These are phyloP conservation scores for Callochromis pleurospilus DNA, from an alignment of 2,113 vertebrate genomes.

Conservation along the genomic window DNA sequence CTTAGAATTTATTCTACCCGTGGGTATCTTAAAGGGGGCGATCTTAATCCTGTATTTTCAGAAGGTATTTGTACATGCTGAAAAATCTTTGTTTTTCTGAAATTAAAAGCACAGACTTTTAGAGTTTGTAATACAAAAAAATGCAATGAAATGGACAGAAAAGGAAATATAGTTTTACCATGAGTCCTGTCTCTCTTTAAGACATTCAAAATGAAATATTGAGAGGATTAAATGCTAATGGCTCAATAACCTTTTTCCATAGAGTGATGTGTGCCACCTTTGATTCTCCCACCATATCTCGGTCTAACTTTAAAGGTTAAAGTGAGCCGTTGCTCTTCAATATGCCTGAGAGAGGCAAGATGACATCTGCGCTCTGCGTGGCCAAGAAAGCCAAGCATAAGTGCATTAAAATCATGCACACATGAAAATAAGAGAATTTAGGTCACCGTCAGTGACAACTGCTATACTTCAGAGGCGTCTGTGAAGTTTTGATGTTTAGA, in stretches of 20 bases:
- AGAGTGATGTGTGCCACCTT: slow-evolving; percentile 56
- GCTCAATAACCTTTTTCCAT: slow-evolving; percentile 59
- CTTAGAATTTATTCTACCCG: rapidly evolving
- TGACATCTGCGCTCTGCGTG: not conserved
- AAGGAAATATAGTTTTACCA: not conserved
- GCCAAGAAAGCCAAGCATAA: not conserved
- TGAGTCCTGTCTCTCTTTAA: slow-evolving; percentile 1
- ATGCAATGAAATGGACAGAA: not conserved
- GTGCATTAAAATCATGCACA: slow-evolving; percentile 28
- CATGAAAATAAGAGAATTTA: slow-evolving; percentile 49
- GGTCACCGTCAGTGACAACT: slow-evolving; percentile 47
- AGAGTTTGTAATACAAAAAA: not conserved
- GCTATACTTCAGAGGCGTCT: slow-evolving; percentile 37
- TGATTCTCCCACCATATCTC: slow-evolving; percentile 16
- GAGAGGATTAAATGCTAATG: slow-evolving; percentile 57
- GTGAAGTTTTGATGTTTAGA: slow-evolving; percentile 49
- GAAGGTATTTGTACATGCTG: not conserved
- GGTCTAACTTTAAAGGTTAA: slow-evolving; percentile 62
- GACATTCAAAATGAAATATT: slow-evolving; percentile 37
- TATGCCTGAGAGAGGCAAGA: not conserved
- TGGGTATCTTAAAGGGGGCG: not conserved
- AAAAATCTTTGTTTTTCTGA: not conserved
- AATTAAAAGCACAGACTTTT: not conserved
- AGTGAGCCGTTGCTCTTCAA: slow-evolving; percentile 8
- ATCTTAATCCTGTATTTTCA: not conserved